These are phyloP conservation scores for Pachyramphus minor DNA, from an alignment of 2,113 vertebrate species.

Conservation along the genomic window DNA sequence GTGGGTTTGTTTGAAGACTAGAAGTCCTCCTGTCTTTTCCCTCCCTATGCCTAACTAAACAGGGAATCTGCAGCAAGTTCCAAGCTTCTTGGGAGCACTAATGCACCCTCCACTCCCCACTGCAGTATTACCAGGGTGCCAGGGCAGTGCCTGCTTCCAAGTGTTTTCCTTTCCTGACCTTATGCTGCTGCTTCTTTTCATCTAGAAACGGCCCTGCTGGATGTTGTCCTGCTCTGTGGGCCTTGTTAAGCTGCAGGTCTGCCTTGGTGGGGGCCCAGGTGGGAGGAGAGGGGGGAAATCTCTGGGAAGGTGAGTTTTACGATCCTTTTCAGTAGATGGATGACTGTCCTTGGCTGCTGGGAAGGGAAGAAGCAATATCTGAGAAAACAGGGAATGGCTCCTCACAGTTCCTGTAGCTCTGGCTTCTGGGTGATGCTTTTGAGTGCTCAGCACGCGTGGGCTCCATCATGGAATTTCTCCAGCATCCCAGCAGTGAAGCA, in stretches of 20 bases:
- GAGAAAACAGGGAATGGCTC: not conserved
- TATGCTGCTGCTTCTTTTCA: constrained; percentile 20
- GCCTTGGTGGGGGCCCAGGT: not conserved
- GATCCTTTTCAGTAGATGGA: not conserved
- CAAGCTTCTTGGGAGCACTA: not conserved
- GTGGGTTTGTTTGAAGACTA: not conserved
- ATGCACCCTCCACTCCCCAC: not conserved
- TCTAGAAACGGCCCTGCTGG: not conserved
- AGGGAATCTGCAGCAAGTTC: not conserved
- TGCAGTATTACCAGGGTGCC: constrained; percentile 45
- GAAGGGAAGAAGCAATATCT: not conserved
- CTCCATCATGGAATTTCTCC: not conserved
- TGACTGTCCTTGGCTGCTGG: not conserved
- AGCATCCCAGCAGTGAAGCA: not conserved
- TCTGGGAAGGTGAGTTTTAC: not conserved
- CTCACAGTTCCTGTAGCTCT: not conserved
- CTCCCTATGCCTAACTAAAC: not conserved
- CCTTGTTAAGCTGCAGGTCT: not conserved
- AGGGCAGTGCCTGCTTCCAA: not conserved
- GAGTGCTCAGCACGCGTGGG: not conserved
- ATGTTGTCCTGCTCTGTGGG: not conserved
- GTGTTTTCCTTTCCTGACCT: not conserved
- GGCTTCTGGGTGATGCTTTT: not conserved
- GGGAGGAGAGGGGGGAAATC: not conserved
- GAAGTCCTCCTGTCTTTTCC: not conserved